Conservation (phyloP, 1,140 invertebrate genomes). For the Charaxes varanes region DNA sequence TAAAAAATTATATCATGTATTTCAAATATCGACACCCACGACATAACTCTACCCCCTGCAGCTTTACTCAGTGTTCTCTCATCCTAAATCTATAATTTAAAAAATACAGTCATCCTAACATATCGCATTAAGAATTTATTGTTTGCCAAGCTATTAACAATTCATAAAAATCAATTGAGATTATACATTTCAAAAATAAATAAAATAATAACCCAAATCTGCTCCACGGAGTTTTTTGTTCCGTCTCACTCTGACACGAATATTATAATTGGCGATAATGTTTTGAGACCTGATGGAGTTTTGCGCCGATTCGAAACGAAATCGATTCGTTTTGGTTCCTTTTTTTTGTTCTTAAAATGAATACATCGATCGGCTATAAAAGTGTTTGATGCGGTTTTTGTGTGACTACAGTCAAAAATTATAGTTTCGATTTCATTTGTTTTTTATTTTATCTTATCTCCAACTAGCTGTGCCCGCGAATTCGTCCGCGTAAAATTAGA, state of each 20-base stretch:
- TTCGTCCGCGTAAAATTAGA: no score
- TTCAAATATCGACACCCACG: constrained; percentile 1
- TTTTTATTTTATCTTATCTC: no score
- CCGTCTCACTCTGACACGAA: constrained; percentile 3
- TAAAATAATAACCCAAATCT: constrained; percentile 6
- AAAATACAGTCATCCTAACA: constrained; percentile 2
- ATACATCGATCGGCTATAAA: neutral
- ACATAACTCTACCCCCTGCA: neutral
- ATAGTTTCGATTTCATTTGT: no score
- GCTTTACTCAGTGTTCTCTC: constrained; percentile 3
- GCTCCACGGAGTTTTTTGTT: constrained; percentile 1
- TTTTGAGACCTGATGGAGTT: constrained; percentile 9
- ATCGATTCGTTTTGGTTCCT: neutral
- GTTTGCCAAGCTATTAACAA: constrained; percentile 12
- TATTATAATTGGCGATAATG: constrained; percentile 13
- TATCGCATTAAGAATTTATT: constrained; percentile 6
- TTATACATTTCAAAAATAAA: constrained; percentile 4
- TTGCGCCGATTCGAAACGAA: constrained; percentile 2
- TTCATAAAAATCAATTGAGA: constrained; percentile 16
- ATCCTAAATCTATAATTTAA: constrained; percentile 3
- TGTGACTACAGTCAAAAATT: no score
- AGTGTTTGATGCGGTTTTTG: no score
- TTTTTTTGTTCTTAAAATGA: constrained; percentile 1
- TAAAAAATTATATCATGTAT: no score
- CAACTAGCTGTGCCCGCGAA: no score